Evolutionary conservation across 2,113 vertebrate genomes (phyloP).

Genomic region (Podarcis cretensis): DNA sequence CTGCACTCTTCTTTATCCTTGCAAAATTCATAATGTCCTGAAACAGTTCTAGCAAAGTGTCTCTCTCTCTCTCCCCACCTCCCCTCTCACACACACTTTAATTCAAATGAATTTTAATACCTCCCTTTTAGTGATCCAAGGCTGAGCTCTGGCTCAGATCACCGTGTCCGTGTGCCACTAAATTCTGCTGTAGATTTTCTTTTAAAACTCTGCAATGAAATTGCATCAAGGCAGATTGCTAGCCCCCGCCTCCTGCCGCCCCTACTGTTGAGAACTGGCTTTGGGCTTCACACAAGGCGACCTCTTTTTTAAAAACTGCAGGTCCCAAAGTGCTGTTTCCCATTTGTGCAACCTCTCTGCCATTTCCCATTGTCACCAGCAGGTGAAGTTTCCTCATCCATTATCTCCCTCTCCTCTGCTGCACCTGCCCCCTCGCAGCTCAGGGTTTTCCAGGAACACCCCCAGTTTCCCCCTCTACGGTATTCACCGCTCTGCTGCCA

Average conservation of each 20-base stretch:
- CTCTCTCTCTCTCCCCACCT: no score
- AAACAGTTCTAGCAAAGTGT: neutral
- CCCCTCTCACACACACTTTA: neutral
- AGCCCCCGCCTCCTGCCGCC: no score
- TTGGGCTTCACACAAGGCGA: neutral
- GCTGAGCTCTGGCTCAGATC: neutral
- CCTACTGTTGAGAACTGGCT: neutral
- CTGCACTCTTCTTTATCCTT: neutral
- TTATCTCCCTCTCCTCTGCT: neutral
- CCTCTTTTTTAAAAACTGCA: neutral
- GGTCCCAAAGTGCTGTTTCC: neutral
- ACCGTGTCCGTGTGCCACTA: neutral
- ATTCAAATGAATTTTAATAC: neutral
- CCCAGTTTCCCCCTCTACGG: neutral
- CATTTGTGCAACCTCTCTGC: neutral
- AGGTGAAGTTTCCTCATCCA: no score
- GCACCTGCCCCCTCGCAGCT: no score
- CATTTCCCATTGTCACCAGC: neutral
- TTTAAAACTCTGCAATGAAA: neutral
- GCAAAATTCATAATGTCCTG: neutral
- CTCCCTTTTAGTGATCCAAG: neutral
- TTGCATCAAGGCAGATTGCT: neutral
- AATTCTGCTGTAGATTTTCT: neutral
- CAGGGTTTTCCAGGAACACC: neutral
- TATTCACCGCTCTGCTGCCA: neutral